phyloP scores from a whole-genome alignment of 2,888 invertebrate species.

The Caenorhabditis virilis region DNA sequence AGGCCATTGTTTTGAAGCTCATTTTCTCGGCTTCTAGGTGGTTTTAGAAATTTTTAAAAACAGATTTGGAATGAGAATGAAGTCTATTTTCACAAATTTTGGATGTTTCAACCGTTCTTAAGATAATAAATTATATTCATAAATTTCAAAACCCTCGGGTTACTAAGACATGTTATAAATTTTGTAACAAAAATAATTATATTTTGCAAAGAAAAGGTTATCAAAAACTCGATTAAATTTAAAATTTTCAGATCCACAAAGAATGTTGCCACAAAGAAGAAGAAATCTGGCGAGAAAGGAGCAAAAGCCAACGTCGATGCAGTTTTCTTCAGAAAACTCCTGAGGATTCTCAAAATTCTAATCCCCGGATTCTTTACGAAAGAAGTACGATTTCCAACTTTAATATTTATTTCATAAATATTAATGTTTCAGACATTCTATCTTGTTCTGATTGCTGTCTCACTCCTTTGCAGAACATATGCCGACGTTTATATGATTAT shows the following conservation, averaged over 20 bases:
- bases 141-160: not conserved
- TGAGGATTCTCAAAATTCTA: constrained; percentile 57
- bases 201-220: constrained; percentile 1
- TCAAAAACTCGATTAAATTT: not conserved
- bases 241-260: constrained; percentile 20
- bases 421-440: constrained; percentile 55
- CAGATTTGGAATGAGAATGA: too few species aligned
- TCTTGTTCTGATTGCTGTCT: constrained; percentile 74
- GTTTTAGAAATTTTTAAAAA: too few species aligned
- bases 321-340: constrained; percentile 51
- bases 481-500: constrained; percentile 98
- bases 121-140: too few species aligned
- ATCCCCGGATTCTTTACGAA: constrained; percentile 55
- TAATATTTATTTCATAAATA: too few species aligned
- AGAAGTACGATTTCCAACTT: constrained; percentile 52
- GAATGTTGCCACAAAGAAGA: constrained; percentile 19
- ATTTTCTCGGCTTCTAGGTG: too few species aligned
- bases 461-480: constrained; percentile 85
- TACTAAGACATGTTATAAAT: not conserved
- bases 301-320: constrained; percentile 48
- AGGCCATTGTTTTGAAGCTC: too few species aligned
- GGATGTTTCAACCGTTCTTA: too few species aligned
- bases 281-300: constrained; percentile 22
- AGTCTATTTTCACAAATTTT: too few species aligned
- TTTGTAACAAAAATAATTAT: not conserved